Base-by-base conservation (phyloP, 2,888 invertebrate genomes). In the Glomeris marginata region DNA sequence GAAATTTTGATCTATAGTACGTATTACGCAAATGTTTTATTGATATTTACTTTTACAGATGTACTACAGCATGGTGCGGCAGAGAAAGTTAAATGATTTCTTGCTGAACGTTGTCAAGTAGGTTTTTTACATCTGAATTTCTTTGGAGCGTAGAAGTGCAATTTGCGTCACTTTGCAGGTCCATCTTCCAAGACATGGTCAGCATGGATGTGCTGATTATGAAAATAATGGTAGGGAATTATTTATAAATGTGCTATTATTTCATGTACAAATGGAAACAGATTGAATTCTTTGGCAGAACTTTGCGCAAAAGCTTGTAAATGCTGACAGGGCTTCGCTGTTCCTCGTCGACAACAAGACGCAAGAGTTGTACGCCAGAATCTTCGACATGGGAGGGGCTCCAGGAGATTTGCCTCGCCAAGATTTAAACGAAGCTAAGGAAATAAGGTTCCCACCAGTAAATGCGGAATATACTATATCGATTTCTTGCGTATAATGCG, bases 161-260 rank as follows among this genome's bases (percentile, higher is more conserved):
- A 37, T 34, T 33, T n/a, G 34, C n/a, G 37, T 18, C 40, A 11
- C 50, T 51, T 66, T 69, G 36, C 67, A 85, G 85, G 64, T 82
- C 82, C 8, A 84, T 87, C 62, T 87, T 88, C 62, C 84, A 86
- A 70, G 84, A 87, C 61, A 86, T 87, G 76, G 79, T 83, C 43
- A 83, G 82, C 56, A 78, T 86, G 72, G 84, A 86, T 59, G 75
- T 77, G 51, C 73, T 87, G 1, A 84, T 87, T 34, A 78, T 81
- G 64, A 81, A 83, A 63, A 81, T 87, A 52, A 78, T 87, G 76
- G 72, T 72, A n/a, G n/a, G n/a, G n/a, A n/a, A n/a, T n/a, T n/a
- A n/a, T n/a, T n/a, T n/a, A n/a, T n/a, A n/a, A n/a, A n/a, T n/a
- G n/a, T n/a, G n/a, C n/a, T n/a, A n/a, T n/a, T n/a, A n/a, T n/a